A percentile compares a stretch with the other conserved stretches of the same genome.
Evolutionary conservation across 2,888 invertebrate species (phyloP).

Genomic region (Pherbina coryleti): DNA sequence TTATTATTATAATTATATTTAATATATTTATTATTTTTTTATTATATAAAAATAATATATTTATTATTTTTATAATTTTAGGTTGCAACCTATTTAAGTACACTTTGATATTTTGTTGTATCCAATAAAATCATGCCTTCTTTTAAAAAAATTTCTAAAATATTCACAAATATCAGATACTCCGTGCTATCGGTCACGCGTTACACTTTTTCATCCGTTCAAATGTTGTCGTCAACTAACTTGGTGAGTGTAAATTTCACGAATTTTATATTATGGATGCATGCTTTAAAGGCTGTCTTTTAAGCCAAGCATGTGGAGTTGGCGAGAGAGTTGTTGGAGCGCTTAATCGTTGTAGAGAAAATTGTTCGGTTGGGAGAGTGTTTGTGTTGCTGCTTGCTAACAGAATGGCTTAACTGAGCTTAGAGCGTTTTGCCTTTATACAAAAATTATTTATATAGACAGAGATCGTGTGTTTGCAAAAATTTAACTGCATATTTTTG

Average conservation of each 20-base stretch:
- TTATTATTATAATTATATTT: no score
- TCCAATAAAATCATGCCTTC: not conserved
- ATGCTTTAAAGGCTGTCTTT: slow-evolving; percentile 11
- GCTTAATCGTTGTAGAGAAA: not conserved
- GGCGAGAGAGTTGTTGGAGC: slow-evolving; percentile 3
- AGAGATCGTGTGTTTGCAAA: no score
- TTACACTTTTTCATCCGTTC: slow-evolving; percentile 22
- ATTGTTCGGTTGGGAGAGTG: not conserved
- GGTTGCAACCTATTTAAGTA: no score
- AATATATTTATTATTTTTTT: no score
- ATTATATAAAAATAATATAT: no score
- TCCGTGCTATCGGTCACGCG: not conserved
- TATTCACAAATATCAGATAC: not conserved
- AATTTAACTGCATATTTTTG: no score
- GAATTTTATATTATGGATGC: slow-evolving; percentile 20
- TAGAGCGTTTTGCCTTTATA: not conserved
- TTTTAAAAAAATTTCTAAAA: not conserved
- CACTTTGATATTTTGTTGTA: not conserved
- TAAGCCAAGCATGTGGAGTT: slow-evolving; percentile 2
- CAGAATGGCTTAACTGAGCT: slow-evolving; percentile 3
- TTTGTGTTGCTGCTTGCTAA: not conserved
- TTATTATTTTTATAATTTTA: no score
- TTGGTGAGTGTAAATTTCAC: slow-evolving; percentile 12
- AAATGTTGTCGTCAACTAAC: slow-evolving; percentile 46
- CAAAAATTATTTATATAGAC: no score